A percentile compares a stretch with the other conserved stretches of the same genome.
Conservation (phyloP, 2,113 vertebrate genomes). For the Pedetes capensis region DNA sequence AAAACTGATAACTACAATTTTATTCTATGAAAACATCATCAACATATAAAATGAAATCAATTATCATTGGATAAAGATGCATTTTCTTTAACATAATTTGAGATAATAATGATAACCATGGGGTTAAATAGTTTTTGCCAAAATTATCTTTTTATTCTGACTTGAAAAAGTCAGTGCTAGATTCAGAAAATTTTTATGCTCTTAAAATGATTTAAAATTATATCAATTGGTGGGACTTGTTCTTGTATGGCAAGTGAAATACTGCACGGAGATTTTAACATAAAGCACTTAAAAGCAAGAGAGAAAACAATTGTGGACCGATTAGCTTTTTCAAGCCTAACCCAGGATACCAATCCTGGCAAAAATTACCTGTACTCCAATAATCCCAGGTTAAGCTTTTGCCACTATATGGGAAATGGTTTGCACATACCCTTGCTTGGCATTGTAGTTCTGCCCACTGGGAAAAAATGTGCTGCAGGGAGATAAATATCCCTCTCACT, state of each 20-base stretch:
- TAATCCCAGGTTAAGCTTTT: constrained; percentile 73
- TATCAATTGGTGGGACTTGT: not conserved
- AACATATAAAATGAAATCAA: not conserved
- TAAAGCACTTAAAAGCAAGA: constrained; percentile 13
- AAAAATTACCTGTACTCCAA: constrained; percentile 64
- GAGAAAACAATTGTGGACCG: constrained; percentile 39
- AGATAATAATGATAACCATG: not conserved
- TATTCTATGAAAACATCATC: not conserved
- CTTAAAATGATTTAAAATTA: too few relatives aligned
- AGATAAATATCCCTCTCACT: constrained; percentile 84
- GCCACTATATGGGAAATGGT: too few relatives aligned
- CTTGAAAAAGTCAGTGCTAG: not conserved
- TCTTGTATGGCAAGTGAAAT: not conserved
- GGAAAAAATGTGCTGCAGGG: constrained; percentile 73
- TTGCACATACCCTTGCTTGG: too few relatives aligned
- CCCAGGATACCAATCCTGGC: constrained; percentile 74
- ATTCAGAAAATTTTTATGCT: not conserved
- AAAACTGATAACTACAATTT: not conserved
- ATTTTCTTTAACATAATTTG: not conserved
- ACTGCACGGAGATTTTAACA: not conserved
- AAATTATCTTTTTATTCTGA: not conserved
- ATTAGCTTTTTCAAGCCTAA: constrained; percentile 65
- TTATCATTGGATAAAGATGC: not conserved
- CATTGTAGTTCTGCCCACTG: constrained; percentile 72
- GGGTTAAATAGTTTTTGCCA: not conserved